A percentile compares a stretch with the other conserved stretches of the same genome.
phyloP scores from a whole-genome alignment of 2,113 vertebrate species.

The Mormoops blainvillei region DNA sequence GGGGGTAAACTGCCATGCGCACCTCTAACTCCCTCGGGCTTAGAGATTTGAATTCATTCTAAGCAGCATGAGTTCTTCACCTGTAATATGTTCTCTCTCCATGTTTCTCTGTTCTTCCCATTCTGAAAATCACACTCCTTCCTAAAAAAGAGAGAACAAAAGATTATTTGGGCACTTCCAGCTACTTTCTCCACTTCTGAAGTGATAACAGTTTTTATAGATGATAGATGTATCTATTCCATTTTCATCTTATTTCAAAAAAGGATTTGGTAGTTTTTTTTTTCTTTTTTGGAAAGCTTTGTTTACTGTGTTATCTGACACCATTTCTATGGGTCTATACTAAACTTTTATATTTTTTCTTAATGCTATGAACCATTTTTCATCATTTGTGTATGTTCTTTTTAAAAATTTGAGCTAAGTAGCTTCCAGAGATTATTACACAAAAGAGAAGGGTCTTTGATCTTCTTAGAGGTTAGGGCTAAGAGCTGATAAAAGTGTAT shows the following conservation, averaged over 20 bases:
- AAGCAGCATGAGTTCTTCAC: not conserved
- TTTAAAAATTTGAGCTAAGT: not conserved
- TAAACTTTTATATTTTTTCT: conserved; percentile 25
- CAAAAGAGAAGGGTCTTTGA: conserved; percentile 54
- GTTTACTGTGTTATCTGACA: conserved; percentile 15
- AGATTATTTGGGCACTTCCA: not conserved
- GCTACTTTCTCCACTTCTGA: not conserved
- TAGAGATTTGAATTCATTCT: not conserved
- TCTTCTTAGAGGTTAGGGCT: conserved; percentile 49
- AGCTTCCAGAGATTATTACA: conserved; percentile 24
- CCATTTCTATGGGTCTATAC: not conserved
- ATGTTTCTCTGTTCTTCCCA: not conserved
- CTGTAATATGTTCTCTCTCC: not conserved
- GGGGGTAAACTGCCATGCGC: not conserved
- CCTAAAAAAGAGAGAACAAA: not conserved
- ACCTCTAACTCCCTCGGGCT: not conserved
- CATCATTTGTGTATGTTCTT: not conserved
- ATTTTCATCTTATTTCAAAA: conserved; percentile 46
- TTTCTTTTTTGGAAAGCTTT: not conserved
- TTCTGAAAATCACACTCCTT: not conserved
- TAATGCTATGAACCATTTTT: not conserved
- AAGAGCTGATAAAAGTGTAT: conserved; percentile 65
- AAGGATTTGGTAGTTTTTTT: not conserved
- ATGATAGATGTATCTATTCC: not conserved
- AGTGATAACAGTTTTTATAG: not conserved